Conservation (phyloP, 2,888 invertebrate genomes). For the Zootermopsis nevadensis region DNA sequence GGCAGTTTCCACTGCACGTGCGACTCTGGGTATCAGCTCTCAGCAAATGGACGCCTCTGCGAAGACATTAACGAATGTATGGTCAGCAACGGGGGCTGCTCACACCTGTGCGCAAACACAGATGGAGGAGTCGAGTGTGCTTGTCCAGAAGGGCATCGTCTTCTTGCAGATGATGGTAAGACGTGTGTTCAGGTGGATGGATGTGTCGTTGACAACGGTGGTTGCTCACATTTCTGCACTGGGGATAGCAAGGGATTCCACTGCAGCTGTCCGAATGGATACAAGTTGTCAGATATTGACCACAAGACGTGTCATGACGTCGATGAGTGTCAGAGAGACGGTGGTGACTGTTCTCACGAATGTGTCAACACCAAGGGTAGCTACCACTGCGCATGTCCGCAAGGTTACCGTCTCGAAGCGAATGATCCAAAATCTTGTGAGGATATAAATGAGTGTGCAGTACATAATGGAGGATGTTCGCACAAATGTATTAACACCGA, state of each 20-base stretch:
- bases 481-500: conserved; percentile 60
- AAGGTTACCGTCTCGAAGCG: conserved; percentile 61
- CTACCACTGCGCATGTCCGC: conserved; percentile 69
- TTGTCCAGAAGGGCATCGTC: conserved; percentile 65
- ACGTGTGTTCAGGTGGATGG: conserved; percentile 58
- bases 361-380: conserved; percentile 68
- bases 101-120: conserved; percentile 61
- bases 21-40: conserved; percentile 62
- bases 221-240: conserved; percentile 68
- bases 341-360: conserved; percentile 65
- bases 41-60: conserved; percentile 54
- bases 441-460: conserved; percentile 54
- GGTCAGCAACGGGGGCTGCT: conserved; percentile 68
- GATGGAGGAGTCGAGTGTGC: conserved; percentile 61
- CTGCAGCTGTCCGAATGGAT: conserved; percentile 64
- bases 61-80: conserved; percentile 63
- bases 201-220: conserved; percentile 65
- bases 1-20: conserved; percentile 68
- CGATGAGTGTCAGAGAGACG: conserved; percentile 61
- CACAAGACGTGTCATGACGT: conserved; percentile 61
- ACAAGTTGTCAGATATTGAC: conserved; percentile 55
- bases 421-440: conserved; percentile 60
- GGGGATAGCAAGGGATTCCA: conserved; percentile 63
- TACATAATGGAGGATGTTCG: conserved; percentile 64
- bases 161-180: conserved; percentile 62